Conservation (phyloP, 2,797 vertebrate species). For the Salarias fasciatus region DNA sequence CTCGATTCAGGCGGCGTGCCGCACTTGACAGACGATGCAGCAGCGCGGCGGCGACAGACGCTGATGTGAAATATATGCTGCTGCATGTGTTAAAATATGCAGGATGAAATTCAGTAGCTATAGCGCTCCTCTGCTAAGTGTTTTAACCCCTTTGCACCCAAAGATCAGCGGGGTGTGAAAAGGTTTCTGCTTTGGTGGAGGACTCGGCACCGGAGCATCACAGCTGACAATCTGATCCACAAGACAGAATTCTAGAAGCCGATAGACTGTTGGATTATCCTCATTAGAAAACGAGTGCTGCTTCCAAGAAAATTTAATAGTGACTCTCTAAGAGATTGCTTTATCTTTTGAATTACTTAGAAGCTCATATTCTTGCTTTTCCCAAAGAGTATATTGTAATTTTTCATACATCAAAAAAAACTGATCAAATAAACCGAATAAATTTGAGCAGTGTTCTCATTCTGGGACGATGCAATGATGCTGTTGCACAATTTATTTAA, state of each 20-base stretch:
- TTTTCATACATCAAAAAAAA: background rate
- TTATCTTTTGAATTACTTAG: background rate
- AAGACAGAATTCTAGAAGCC: no score
- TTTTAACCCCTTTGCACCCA: conserved; percentile 41
- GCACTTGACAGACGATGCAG: conserved; percentile 44
- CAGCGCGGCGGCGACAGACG: conserved; percentile 31
- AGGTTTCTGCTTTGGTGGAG: background rate
- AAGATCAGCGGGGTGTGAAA: conserved; percentile 18
- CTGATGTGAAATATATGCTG: conserved; percentile 53
- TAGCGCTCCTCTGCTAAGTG: conserved; percentile 6
- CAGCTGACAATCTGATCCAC: no score
- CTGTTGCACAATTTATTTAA: conserved; percentile 11
- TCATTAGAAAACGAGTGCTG: no score
- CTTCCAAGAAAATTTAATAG: background rate
- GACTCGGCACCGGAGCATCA: no score
- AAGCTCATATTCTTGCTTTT: background rate
- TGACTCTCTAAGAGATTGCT: conserved; percentile 2
- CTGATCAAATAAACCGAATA: conserved; percentile 1
- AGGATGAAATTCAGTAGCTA: conserved; percentile 43
- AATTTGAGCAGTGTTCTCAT: conserved; percentile 14
- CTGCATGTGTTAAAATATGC: conserved; percentile 61
- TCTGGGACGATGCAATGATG: background rate
- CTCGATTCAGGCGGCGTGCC: conserved; percentile 32
- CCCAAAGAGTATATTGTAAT: background rate
- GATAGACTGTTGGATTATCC: no score